These are phyloP conservation scores for Enteromius anoplus DNA, from an alignment of 2,797 vertebrate species.

Conservation along the genomic window DNA sequence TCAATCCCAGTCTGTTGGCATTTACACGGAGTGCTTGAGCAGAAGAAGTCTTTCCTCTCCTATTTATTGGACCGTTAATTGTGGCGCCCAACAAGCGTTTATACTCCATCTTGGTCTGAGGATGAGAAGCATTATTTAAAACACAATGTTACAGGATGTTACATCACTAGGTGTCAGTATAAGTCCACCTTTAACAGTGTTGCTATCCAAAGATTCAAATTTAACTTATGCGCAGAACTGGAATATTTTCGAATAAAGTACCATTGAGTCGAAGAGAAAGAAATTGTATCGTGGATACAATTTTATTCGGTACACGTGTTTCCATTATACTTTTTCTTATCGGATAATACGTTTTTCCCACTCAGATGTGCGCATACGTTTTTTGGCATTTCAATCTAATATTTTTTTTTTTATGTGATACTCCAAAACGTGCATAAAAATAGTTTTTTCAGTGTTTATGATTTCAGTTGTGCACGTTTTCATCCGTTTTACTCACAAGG, in stretches of 20 bases:
- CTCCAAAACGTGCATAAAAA: too few relatives aligned
- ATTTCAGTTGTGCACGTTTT: not conserved
- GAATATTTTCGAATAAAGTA: too few relatives aligned
- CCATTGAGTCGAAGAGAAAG: too few relatives aligned
- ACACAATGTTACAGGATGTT: not conserved
- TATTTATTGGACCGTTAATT: slow-evolving; percentile 65
- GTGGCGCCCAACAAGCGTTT: slow-evolving; percentile 71
- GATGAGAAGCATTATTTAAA: not conserved
- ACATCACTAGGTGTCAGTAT: slow-evolving; percentile 10
- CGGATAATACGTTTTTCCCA: too few relatives aligned
- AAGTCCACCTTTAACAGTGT: not conserved
- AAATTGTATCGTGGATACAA: too few relatives aligned
- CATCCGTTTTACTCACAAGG: slow-evolving; percentile 66
- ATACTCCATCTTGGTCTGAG: slow-evolving; percentile 73
- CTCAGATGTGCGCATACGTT: too few relatives aligned
- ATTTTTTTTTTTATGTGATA: too few relatives aligned
- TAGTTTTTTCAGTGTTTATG: not conserved
- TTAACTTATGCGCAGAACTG: too few relatives aligned
- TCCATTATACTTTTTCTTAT: too few relatives aligned
- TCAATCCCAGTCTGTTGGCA: slow-evolving; percentile 60
- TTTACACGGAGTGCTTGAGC: slow-evolving; percentile 65
- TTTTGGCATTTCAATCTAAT: too few relatives aligned
- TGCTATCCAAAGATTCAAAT: too few relatives aligned
- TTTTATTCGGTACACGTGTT: too few relatives aligned
- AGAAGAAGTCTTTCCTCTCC: slow-evolving; percentile 66